These are phyloP conservation scores for Ormia ochracea DNA, from an alignment of 2,888 invertebrate genomes.

Conservation along the genomic window DNA sequence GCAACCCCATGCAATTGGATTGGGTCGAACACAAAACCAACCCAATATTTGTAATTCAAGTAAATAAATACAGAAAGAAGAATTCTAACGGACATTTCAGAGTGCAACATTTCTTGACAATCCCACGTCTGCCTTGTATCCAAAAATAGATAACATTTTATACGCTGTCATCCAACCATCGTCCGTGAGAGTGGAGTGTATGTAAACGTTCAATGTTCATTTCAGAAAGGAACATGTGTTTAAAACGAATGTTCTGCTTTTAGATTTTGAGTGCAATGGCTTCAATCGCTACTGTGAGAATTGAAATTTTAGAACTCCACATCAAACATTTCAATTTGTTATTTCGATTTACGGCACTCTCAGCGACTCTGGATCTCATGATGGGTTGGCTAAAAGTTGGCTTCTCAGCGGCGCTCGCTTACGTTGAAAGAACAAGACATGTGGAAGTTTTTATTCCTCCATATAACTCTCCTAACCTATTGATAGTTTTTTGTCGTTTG, in stretches of 20 bases:
- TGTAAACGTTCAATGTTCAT: conserved; percentile 9
- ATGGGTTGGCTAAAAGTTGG: too few relatives aligned
- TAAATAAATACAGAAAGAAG: conserved; percentile 20
- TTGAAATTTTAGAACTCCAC: neutral
- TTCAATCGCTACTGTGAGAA: neutral
- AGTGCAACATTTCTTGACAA: conserved; percentile 49
- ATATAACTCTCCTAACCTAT: too few relatives aligned
- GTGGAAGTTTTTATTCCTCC: too few relatives aligned
- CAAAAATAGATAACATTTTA: conserved; percentile 47
- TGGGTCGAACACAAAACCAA: conserved; percentile 13
- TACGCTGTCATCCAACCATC: too few relatives aligned
- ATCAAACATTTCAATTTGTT: neutral
- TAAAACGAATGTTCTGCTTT: neutral
- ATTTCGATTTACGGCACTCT: neutral
- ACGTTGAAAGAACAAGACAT: too few relatives aligned
- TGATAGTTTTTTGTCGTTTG: too few relatives aligned
- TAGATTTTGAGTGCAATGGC: neutral
- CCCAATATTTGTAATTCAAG: conserved; percentile 4
- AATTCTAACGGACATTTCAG: conserved; percentile 49
- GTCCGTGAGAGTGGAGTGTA: neutral
- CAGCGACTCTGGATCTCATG: too few relatives aligned
- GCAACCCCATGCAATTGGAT: conserved; percentile 47
- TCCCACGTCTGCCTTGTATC: conserved; percentile 39
- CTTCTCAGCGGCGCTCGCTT: too few relatives aligned
- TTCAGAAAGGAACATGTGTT: conserved; percentile 37